Evolutionary conservation across 64 coral and sea anemone species (phyloP), one percentile per base, ranked within the genome.

Genomic region (Exaiptasia diaphana): DNA sequence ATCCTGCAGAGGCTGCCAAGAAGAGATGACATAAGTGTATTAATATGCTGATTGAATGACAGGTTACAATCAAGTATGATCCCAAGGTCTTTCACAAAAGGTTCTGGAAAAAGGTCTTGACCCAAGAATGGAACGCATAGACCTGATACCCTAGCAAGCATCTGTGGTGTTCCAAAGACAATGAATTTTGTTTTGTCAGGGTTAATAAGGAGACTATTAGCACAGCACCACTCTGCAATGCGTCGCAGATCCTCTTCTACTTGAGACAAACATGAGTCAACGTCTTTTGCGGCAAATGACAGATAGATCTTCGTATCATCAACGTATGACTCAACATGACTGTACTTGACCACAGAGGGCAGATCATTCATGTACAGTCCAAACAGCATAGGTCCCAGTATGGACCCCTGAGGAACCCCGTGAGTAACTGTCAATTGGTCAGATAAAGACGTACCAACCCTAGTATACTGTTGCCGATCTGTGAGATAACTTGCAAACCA

Each of bases 111-210:
- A 0, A 68, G 40, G 14, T 81, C 60, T 4, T 81, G 46, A 9
- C 59, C 78, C 38, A 50, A 34, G 4, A 81, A 25, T 17, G 21
- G 18, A 2, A 67, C 38, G 22, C 34, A 50, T 38, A 53, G 68
- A 34, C 43, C 34, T 40, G 58, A 15, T 4, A 79, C 4, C 23
- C 61, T 79, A 27, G 53, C 3, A 12, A 54, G 43, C 78, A 67
- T 81, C 13, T 48, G 35, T 3, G 26, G 23, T 9, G 26, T 65
- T 17, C 78, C 78, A 52, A 82, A 67, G 1, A 36, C 78, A 37
- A 59, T 67, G 78, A 82, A 82, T 27, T 82, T 43, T 48, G 78
- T 82, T 41, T 82, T 82, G 29, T 82, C 42, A 28, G 78, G 78
- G 41, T 82, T 69, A 17, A 67, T 49, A 18, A 82, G 61, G 18